Evolutionary conservation across 2,797 vertebrate genomes (phyloP), one percentile per base, ranked within the genome.

Genomic region (Helicolenus hilgendorfi): DNA sequence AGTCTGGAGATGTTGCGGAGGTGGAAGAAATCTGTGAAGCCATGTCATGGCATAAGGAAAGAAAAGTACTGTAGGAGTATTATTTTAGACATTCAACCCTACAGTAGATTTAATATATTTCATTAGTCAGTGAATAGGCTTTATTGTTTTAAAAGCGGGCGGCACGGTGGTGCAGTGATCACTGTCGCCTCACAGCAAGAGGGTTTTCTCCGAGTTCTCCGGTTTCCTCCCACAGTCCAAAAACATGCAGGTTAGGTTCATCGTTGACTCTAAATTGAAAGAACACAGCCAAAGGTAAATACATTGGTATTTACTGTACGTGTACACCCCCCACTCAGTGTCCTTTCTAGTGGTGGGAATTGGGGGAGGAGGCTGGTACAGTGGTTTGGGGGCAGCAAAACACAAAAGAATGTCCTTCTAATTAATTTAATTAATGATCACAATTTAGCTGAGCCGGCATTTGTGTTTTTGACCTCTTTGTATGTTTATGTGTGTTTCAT

Each of bases 401-500:
- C 36, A 76, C 29, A 77, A 62, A 83, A 64, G 9, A 70, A 69
- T 33, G 5, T 62, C 27, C 10, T 26, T 38, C 83, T 77, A 84
- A 79, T 81, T 59, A 14, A 72, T 77, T 82, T 77, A 83, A 85
- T 82, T 77, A 84, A 85, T 85, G 58, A 81, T 45, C 35, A 26
- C 22, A 74, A 36, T 69, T 72, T 67, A 86, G 80, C 83, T 80
- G 72, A 78, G 70, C 27, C 26, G 20, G 69, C 67, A 69, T 72
- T 87, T 63, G 14, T 69, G 15, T 29, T 33, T 27, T 18, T 59
- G 3, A 72, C 15, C 13, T 62, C 26, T 74, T 15, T 55, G 36
- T 60, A 41, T 58, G 4, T n/a, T 13, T 31, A 10, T 33, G 20
- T 41, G 58, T 78, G n/a, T 77, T 53, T 65, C 13, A 24, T 24